phyloP scores from a whole-genome alignment of 2,797 vertebrate genomes.

The Botia almorhae region DNA sequence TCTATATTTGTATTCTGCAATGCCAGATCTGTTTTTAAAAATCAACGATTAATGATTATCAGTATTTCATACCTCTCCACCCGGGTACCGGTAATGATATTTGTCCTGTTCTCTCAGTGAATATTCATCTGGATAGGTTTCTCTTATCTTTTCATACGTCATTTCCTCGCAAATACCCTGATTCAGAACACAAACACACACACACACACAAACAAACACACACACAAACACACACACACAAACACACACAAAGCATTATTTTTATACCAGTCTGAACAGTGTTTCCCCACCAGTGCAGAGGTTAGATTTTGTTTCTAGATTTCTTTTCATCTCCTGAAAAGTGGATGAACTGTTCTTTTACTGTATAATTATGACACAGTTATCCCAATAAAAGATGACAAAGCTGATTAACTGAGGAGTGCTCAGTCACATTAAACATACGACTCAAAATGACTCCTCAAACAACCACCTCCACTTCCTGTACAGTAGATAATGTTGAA shows the following conservation, averaged over 20 bases:
- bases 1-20: too few relatives aligned
- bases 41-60: too few relatives aligned
- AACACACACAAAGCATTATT: too few relatives aligned
- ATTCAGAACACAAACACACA: conserved; percentile 1
- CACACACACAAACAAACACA: too few relatives aligned
- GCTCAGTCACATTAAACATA: not conserved
- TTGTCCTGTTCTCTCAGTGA: conserved; percentile 93
- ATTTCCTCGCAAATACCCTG: conserved; percentile 97
- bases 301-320: not conserved
- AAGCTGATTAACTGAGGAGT: not conserved
- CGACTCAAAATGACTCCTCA: conserved; percentile 1
- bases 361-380: not conserved
- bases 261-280: too few relatives aligned
- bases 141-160: conserved; percentile 88
- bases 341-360: not conserved
- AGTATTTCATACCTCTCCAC: conserved; percentile 87
- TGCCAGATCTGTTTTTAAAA: too few relatives aligned
- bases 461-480: not conserved
- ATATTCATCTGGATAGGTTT: conserved; percentile 88
- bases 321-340: not conserved
- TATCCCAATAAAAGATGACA: not conserved
- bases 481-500: not conserved
- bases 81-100: conserved; percentile 96
- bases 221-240: too few relatives aligned
- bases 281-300: not conserved